Evolutionary conservation across 2,113 vertebrate genomes (phyloP), one percentile per base, ranked within the genome.

Genomic region (Lichenostomus cassidix): DNA sequence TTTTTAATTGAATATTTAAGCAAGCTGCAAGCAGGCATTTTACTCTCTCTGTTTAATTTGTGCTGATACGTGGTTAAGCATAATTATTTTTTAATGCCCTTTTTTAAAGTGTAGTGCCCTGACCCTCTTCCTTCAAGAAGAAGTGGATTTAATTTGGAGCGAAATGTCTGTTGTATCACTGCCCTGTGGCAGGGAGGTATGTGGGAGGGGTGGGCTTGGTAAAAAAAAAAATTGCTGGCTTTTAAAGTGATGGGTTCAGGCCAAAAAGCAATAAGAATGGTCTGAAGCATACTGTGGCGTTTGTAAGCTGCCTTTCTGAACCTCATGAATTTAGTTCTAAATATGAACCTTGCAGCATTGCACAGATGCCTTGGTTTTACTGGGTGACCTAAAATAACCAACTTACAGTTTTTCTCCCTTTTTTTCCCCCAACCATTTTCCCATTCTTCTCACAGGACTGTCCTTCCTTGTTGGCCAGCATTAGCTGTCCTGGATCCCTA

Each of bases 1-100:
- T 82, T 94, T 89, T 89, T 24, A 91, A 89, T 92, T 82, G 81
- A 94, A 87, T 94, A 63, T 91, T 82, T 84, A 78, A 95, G 77
- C 35, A 75, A 71, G 65, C 37, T 82, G 77, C 89, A 82, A 87
- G 84, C 22, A 52, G 39, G 35, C 69, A 9, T 89, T 95, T 95
- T 87, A 70, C 64, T 70, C 52, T 56, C 68, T 70, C 17, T 92
- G 64, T 92, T 87, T 94, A 81, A 92, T 92, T 95, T 93, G 64
- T 87, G 64, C 89, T 87, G 81, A 84, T 89, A 92, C 1, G 0
- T 92, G 60, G 62, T 75, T 94, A 84, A 78, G 44, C 56, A 75
- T 94, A 94, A 92, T 92, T 80, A 90, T 95, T 96, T 96, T 94
- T 89, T 90, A 87, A 91, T 89, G 64, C 28, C 41, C 29, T 44